A percentile compares a stretch with the other conserved stretches of the same genome.
Conservation (phyloP, 2,888 invertebrate species). For the Drosophila phalerata region DNA sequence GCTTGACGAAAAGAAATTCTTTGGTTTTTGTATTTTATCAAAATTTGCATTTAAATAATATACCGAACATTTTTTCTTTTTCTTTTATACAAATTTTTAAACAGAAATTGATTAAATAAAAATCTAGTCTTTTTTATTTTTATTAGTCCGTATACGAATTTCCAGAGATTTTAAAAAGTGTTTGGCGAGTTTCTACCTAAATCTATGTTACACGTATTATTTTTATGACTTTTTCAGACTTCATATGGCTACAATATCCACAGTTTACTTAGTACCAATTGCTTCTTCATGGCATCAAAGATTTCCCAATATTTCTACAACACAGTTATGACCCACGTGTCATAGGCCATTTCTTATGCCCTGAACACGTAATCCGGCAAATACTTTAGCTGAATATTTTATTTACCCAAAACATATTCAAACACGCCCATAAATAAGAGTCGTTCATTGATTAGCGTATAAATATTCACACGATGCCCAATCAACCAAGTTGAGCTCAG, state of each 20-base stretch:
- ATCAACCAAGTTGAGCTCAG: constrained; percentile 28
- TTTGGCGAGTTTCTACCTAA: neutral
- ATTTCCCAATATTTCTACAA: constrained; percentile 1
- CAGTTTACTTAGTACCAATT: constrained; percentile 24
- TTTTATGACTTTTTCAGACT: neutral
- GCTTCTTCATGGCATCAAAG: constrained; percentile 38
- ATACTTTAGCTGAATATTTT: constrained; percentile 47
- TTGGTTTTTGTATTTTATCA: neutral
- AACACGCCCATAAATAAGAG: constrained; percentile 52
- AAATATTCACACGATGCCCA: constrained; percentile 63
- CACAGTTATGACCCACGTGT: constrained; percentile 41
- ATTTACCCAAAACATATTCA: constrained; percentile 37
- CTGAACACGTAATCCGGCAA: constrained; percentile 38
- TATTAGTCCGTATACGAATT: too few relatives aligned
- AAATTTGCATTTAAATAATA: too few relatives aligned
- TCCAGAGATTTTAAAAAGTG: too few relatives aligned
- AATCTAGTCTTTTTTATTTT: too few relatives aligned
- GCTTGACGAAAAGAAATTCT: neutral
- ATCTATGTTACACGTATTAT: neutral
- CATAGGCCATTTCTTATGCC: constrained; percentile 25
- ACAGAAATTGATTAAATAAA: neutral
- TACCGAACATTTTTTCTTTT: too few relatives aligned
- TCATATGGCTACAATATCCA: neutral
- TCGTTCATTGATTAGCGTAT: constrained; percentile 67
- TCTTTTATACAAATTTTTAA: too few relatives aligned